Evolutionary conservation across 2,113 vertebrate species (phyloP), one percentile per base, ranked within the genome.

Genomic region (Sebastes schlegelii): DNA sequence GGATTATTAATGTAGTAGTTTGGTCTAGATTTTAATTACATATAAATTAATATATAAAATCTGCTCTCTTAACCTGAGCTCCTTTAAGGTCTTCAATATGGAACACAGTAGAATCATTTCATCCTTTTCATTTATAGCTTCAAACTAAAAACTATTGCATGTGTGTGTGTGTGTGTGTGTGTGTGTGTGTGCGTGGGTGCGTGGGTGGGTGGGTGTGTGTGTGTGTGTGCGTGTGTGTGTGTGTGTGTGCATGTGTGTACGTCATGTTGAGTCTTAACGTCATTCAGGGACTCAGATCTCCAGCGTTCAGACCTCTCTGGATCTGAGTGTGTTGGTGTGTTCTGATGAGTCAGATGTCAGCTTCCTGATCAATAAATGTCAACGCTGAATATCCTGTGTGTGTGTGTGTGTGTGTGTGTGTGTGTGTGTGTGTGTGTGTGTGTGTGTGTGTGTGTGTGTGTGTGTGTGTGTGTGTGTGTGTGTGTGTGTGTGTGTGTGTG

Each of bases 341-440:
- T 34, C 42, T 77, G 40, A 64, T 69, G 79, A 86, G 77, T 84
- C 58, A 85, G 77, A 79, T 48, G 43, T 74, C 54, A 83, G 67
- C 64, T 76, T 80, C 5, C 2, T 73, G 76, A 85, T 84, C 74
- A 52, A 85, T 77, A 90, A 87, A 85, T 85, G 89, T 91, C 85
- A 90, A 26, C 76, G 52, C 62, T 71, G 45, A 84, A 82, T 74
- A 80, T 86, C 52, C 70, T 61, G 79, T 88, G n/a, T 5, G 80
- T 84, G 58, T 48, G 23, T 23, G 23, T 23, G 23, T 23, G 23
- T 23, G 23, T 23, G 23, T 77, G 81, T n/a, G 73, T 21, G 75
- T 61, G 65, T 73, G 80, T 82, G 68, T 58, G 23, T 23, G 23
- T 23, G 23, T 23, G 23, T 23, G 23, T 23, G 23, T 77, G 81